A percentile compares a stretch with the other conserved stretches of the same genome.
Conservation (phyloP, 2,888 invertebrate genomes). For the Apodemia zela region DNA sequence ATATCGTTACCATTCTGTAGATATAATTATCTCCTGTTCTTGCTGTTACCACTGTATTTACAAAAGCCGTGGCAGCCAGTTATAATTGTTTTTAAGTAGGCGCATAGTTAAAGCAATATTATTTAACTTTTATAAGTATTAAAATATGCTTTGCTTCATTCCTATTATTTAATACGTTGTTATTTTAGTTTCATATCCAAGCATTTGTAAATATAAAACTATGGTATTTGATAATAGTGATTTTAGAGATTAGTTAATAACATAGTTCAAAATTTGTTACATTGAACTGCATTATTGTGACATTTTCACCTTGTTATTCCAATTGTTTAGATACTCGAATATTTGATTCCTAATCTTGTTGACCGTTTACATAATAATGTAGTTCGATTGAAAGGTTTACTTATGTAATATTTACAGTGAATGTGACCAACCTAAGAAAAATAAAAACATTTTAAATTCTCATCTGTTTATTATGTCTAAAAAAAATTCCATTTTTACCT, state of each 20-base stretch:
- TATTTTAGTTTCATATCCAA: slow-evolving; percentile 25
- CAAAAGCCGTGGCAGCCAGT: background rate
- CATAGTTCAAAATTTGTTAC: slow-evolving; percentile 35
- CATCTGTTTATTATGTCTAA: slow-evolving; percentile 20
- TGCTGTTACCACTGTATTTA: background rate
- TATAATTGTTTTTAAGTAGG: background rate
- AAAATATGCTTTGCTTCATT: slow-evolving; percentile 40
- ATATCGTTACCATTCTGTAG: background rate
- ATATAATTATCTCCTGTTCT: background rate
- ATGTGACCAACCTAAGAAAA: slow-evolving; percentile 55
- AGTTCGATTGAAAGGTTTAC: slow-evolving; percentile 47
- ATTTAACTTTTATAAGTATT: slow-evolving; percentile 33
- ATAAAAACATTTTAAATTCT: slow-evolving; percentile 36
- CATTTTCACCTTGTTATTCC: slow-evolving; percentile 43
- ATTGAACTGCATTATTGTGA: slow-evolving; percentile 63
- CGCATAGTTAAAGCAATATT: slow-evolving; percentile 19
- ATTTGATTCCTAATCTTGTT: slow-evolving; percentile 50
- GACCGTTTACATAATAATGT: slow-evolving; percentile 57
- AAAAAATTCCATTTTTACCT: background rate
- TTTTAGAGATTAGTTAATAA: slow-evolving; percentile 10
- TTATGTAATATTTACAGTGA: slow-evolving; percentile 46
- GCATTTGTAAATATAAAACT: slow-evolving; percentile 16
- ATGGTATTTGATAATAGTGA: slow-evolving; percentile 3
- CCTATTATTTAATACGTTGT: slow-evolving; percentile 36
- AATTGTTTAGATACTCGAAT: slow-evolving; percentile 54